phyloP scores from a whole-genome alignment of 2,113 vertebrate species.

The Bubo blakistoni region DNA sequence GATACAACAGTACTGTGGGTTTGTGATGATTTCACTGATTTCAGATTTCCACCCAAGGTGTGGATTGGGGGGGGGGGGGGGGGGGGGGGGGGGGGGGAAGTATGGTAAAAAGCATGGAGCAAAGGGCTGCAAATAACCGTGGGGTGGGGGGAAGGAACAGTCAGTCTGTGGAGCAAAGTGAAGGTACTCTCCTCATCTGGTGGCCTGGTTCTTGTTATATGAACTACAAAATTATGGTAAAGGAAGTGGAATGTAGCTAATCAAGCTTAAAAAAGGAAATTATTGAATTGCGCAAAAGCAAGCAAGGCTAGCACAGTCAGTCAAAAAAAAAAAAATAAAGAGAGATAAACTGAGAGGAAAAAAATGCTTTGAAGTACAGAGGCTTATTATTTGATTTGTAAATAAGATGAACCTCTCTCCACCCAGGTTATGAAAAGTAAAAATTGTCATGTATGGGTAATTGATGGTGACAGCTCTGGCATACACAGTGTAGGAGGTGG shows the following conservation, averaged over 20 bases:
- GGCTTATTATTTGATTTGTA: conserved; percentile 46
- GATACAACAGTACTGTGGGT: background rate
- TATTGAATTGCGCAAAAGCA: background rate
- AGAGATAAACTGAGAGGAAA: background rate
- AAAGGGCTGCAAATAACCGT: background rate
- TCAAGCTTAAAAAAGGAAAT: background rate
- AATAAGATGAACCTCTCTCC: conserved; percentile 56
- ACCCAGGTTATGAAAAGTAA: conserved; percentile 61
- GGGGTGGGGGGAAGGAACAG: background rate
- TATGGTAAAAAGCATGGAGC: background rate
- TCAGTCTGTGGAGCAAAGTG: background rate
- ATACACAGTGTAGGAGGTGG: background rate
- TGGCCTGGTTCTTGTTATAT: background rate
- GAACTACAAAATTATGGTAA: background rate
- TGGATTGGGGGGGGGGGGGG: too few species aligned
- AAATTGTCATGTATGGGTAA: conserved; percentile 51
- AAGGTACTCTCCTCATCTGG: background rate
- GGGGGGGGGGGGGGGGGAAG: too few species aligned
- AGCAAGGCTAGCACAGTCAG: background rate
- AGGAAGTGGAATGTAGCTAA: background rate
- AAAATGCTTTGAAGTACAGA: conserved; percentile 38
- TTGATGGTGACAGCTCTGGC: conserved; percentile 35
- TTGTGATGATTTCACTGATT: background rate
- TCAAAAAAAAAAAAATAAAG: background rate
- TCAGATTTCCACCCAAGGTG: background rate